Evolutionary conservation across 2,797 vertebrate genomes (phyloP).

Genomic region (Rousettus madagascariensis): DNA sequence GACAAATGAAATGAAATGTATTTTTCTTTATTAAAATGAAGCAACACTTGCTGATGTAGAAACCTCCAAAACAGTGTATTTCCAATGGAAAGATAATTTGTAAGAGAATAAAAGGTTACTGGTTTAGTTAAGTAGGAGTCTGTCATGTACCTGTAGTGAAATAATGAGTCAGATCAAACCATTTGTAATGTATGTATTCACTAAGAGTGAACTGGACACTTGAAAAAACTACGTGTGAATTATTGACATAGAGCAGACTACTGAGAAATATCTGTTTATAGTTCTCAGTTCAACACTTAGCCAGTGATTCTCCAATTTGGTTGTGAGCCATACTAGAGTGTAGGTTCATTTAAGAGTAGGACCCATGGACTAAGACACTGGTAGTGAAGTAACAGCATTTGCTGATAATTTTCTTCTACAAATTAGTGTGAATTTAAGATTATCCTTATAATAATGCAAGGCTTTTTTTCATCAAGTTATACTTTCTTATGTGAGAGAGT

Average conservation of each 20-base stretch:
- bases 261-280: neutral
- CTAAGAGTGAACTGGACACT: neutral
- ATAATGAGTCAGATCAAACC: neutral
- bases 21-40: conserved; percentile 15
- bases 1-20: neutral
- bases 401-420: neutral
- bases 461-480: neutral
- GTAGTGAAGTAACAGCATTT: neutral
- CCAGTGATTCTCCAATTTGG: neutral
- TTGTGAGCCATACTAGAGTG: neutral
- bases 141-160: neutral
- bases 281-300: neutral
- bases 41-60: neutral
- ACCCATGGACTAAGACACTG: neutral
- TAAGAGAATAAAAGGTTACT: neutral
- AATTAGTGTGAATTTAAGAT: neutral
- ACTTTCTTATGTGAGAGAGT: neutral
- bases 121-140: neutral
- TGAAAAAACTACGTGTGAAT: neutral
- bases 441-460: neutral
- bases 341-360: neutral
- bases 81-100: neutral
- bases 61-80: neutral
- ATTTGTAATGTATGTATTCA: neutral
- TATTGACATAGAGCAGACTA: neutral